Evolutionary conservation across 2,888 invertebrate genomes (phyloP), one percentile per base, ranked within the genome.

Genomic region (Cyrtodaria siliqua): DNA sequence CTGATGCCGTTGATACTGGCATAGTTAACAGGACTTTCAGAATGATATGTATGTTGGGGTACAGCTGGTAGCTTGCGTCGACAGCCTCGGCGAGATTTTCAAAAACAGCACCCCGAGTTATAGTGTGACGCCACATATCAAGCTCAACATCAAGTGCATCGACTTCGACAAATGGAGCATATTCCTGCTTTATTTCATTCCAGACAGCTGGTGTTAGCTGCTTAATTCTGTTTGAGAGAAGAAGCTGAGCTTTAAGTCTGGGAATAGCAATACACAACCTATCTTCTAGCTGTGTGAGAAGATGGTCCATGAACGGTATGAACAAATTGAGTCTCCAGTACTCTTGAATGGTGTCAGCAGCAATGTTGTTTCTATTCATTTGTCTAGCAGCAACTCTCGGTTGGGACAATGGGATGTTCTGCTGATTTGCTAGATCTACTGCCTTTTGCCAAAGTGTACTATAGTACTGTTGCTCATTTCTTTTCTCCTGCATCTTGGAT

Each of bases 271-370:
- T 50, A 2, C 29, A 53, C 26, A 69, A 33, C 26, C 53, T 52
- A 23, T 61, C 53, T 29, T 42, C 53, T n/a, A 61, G 27, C 26
- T 69, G 26, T 24, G 69, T 42, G 24, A 40, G 23, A 12, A 66
- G 57, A 49, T 66, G 44, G 20, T 66, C 57, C 57, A 66, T 53
- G 18, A 69, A 62, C 6, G 70, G 49, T 2, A 70, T 29, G 47
- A 33, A 62, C 9, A 70, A 14, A 33, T 62, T 62, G 2, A 62
- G 26, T 14, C 62, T n/a, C 70, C 69, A 62, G 62, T 61, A 70
- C 26, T 62, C 53, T 23, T 40, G 4, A 6, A 60, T 27, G 12
- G 53, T 61, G 16, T 23, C 40, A 27, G 70, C 70, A 24, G 61
- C 38, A 2, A 62, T 52, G 44, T 62, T 70, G 55, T 62, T 62